Base-by-base conservation (phyloP, 2,888 invertebrate species). In the Tiliacea citrago region DNA sequence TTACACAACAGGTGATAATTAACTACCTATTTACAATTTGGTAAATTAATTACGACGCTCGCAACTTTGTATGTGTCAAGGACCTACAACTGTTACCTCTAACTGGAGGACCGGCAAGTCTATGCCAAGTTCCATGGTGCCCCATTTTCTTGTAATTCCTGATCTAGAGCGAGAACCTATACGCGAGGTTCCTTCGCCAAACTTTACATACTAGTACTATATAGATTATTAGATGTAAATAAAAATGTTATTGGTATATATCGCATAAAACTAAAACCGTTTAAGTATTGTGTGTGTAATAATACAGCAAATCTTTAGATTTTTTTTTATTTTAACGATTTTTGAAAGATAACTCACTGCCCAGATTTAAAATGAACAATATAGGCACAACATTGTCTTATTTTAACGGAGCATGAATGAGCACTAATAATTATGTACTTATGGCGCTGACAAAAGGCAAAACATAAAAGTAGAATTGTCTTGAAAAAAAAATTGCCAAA, bases 331-430 rank as follows among this genome's bases (percentile, higher is more conserved):
- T 45, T 79, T 16, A 18, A 35, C 9, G 10, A 10, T 68, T 49
- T 53, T 24, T 45, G 18, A 53, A 72, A 39, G 24, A 74, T 66
- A 51, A 67, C 57, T 68, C 47, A 53, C 35, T 68, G 24, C 0
- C 10, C 53, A 51, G n/a, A 57, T 77, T 66, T 47, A 49, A 51
- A 66, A 39, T 21, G 16, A 63, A 58, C 51, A 53, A 62, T 61
- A 66, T 51, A 51, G 55, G 51, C 29, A 49, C 55, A 53, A 57
- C 21, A 24, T 61, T 69, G 68, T 84, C 42, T 57, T 68, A 81
- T 79, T 68, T 68, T 39, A 83, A 67, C 42, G 63, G 29, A 24
- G 35, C 51, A 65, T 79, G 66, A 73, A 69, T 84, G 74, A 69
- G 51, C 68, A 67, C 45, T 62, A 66, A 63, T 51, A 58, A 18